Evolutionary conservation across 1,140 invertebrate genomes (phyloP).

Genomic region (Camponotus pennsylvanicus): DNA sequence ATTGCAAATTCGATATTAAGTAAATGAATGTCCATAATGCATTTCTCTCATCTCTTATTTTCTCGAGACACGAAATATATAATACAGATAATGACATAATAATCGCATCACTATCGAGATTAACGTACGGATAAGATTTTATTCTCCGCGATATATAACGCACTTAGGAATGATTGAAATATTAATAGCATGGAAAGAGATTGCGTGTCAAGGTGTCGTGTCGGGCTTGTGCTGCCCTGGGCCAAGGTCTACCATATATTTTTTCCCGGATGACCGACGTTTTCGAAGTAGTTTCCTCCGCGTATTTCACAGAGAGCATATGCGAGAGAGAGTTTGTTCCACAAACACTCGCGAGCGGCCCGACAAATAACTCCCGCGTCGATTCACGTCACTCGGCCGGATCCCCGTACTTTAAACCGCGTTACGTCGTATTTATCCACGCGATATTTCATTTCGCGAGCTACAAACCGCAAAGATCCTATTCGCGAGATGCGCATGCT

Average conservation of each 20-base stretch:
- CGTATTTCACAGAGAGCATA: slow-evolving; percentile 5
- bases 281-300: slow-evolving; percentile 44
- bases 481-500: slow-evolving; percentile 18
- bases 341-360: slow-evolving; percentile 27
- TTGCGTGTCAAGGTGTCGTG: slow-evolving; percentile 40
- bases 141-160: background rate
- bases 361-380: slow-evolving; percentile 36
- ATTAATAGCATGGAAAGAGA: slow-evolving; percentile 44
- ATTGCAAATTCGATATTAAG: slow-evolving; percentile 6
- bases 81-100: slow-evolving; percentile 7
- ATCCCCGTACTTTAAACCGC: slow-evolving; percentile 8
- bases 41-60: background rate
- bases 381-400: background rate
- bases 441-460: slow-evolving; percentile 19
- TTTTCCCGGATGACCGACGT: slow-evolving; percentile 40
- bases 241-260: slow-evolving; percentile 38
- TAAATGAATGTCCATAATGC: background rate
- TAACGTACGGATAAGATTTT: slow-evolving; percentile 14
- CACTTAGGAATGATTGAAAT: slow-evolving; percentile 22
- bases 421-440: slow-evolving; percentile 19
- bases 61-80: background rate
- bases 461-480: slow-evolving; percentile 7
- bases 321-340: slow-evolving; percentile 23
- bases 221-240: slow-evolving; percentile 2
- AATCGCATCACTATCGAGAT: background rate